These are phyloP conservation scores for Masticophis lateralis DNA, from an alignment of 2,797 vertebrate species.

Conservation along the genomic window DNA sequence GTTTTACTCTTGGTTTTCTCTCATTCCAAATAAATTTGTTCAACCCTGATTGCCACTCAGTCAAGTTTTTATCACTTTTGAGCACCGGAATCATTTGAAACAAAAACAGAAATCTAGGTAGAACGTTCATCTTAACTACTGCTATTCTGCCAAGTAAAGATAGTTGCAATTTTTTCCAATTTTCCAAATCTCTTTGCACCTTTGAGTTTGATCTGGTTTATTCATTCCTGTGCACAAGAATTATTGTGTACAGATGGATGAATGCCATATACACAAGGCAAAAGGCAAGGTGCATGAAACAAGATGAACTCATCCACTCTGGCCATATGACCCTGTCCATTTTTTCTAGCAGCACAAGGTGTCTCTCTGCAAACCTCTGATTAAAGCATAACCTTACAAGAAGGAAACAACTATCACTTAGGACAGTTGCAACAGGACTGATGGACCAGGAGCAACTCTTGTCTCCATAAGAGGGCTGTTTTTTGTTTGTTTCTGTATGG, in stretches of 20 bases:
- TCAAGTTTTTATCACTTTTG: no score
- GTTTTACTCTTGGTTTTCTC: no score
- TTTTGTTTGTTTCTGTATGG: no score
- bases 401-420: neutral
- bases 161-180: no score
- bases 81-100: no score
- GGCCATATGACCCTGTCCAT: neutral
- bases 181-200: no score
- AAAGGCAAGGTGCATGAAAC: neutral
- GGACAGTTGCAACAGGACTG: constrained; percentile 22
- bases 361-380: neutral
- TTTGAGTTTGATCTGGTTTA: neutral
- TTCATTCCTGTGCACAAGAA: neutral
- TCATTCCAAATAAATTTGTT: no score
- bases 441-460: neutral
- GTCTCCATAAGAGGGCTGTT: neutral
- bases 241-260: neutral
- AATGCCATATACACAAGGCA: neutral
- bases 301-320: neutral
- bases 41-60: no score
- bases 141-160: no score
- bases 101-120: no score
- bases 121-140: no score
- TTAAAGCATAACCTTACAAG: neutral
- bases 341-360: neutral